These are phyloP conservation scores for Nibea coibor DNA, from an alignment of 2,113 vertebrate species.

Conservation along the genomic window DNA sequence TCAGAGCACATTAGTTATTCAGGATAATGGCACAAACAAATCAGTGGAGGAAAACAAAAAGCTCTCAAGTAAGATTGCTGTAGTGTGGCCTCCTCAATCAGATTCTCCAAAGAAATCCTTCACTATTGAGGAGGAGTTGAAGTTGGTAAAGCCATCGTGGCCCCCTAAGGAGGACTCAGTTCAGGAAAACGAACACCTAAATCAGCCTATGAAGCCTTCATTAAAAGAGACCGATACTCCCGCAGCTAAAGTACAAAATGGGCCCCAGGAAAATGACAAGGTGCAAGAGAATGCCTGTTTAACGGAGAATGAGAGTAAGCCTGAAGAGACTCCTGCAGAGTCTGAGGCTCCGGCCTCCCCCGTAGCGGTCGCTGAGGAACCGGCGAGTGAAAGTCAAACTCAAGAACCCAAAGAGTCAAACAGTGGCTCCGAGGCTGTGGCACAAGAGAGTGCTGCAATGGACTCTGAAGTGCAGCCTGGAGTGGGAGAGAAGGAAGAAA, in stretches of 20 bases:
- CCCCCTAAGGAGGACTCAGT: constrained; percentile 83
- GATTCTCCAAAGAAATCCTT: constrained; percentile 86
- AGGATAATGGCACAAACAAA: constrained; percentile 51
- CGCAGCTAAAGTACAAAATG: constrained; percentile 58
- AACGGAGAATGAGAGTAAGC: constrained; percentile 32
- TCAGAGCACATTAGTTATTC: constrained; percentile 39
- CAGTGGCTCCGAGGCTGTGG: constrained; percentile 22
- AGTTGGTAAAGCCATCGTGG: constrained; percentile 90
- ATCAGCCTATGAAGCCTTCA: constrained; percentile 39
- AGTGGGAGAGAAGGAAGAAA: constrained; percentile 61
- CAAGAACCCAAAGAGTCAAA: constrained; percentile 53
- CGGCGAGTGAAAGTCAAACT: constrained; percentile 28
- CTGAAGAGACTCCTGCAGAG: constrained; percentile 38
- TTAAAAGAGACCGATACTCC: constrained; percentile 64
- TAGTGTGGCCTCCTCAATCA: constrained; percentile 92
- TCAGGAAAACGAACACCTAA: constrained; percentile 56
- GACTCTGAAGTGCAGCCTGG: constrained; percentile 54
- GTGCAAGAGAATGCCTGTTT: constrained; percentile 14
- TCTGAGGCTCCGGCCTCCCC: constrained; percentile 15
- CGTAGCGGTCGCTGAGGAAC: background rate
- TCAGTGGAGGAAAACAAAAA: constrained; percentile 82
- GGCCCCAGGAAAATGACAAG: constrained; percentile 62
- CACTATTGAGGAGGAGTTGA: constrained; percentile 86
- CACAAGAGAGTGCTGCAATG: constrained; percentile 45
- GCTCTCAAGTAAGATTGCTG: constrained; percentile 87